Evolutionary conservation across 2,797 vertebrate genomes (phyloP).

Genomic region (Centropyge bicolor): DNA sequence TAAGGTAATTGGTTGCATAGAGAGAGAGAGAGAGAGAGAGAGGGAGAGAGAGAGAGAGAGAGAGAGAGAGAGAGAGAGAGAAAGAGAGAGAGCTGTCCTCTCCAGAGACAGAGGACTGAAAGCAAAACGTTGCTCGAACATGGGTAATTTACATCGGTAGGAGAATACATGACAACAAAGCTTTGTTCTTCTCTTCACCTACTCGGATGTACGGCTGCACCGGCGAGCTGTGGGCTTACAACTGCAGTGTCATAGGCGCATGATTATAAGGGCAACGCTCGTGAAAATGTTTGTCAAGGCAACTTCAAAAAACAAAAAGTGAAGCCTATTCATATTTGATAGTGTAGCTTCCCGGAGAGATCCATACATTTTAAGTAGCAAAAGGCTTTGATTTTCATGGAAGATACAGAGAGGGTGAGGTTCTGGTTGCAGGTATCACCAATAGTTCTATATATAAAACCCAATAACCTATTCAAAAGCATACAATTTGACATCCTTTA

Average conservation of each 20-base stretch:
- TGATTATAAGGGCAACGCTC: constrained; percentile 1
- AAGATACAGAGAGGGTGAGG: not conserved
- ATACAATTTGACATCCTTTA: not conserved
- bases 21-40: constrained; percentile 11
- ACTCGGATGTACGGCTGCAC: constrained; percentile 8
- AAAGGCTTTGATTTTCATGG: not conserved
- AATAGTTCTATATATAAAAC: not conserved
- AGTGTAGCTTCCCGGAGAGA: not conserved
- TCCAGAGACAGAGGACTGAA: constrained; percentile 46
- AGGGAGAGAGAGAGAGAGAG: not conserved
- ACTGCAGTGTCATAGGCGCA: constrained; percentile 18
- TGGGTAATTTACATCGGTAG: constrained; percentile 50
- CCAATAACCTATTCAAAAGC: not conserved
- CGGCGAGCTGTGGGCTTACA: constrained; percentile 12
- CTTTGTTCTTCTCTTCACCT: constrained; percentile 42
- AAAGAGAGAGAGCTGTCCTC: constrained; percentile 33
- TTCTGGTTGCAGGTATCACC: not conserved
- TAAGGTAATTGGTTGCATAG: constrained; percentile 15
- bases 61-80: not conserved
- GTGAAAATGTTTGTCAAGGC: constrained; percentile 11
- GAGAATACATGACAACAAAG: constrained; percentile 42
- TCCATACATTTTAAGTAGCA: constrained; percentile 10
- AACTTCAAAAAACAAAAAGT: not conserved
- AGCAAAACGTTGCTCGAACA: constrained; percentile 47
- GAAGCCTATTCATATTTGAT: not conserved